Conservation (phyloP, 2,113 vertebrate species). For the Lipophrys pholis region DNA sequence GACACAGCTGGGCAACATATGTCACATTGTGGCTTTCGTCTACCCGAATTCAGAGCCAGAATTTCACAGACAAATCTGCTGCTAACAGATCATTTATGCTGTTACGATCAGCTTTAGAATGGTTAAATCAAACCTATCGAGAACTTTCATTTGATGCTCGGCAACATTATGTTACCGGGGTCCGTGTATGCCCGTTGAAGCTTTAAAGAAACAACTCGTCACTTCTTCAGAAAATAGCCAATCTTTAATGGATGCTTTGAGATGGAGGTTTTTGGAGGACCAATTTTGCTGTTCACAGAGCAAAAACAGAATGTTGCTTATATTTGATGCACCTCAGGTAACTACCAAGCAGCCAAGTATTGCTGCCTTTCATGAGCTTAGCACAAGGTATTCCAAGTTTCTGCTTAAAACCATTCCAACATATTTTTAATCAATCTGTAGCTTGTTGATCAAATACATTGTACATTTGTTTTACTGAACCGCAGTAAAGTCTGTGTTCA, state of each 20-base stretch:
- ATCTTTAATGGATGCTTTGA: constrained; percentile 33
- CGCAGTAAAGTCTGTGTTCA: too few species aligned
- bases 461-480: too few species aligned
- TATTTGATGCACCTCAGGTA: constrained; percentile 25
- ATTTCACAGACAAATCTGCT: constrained; percentile 2
- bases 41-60: background rate
- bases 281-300: constrained; percentile 25
- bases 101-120: background rate
- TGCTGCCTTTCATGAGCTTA: constrained; percentile 1
- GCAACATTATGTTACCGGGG: constrained; percentile 11
- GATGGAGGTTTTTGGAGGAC: constrained; percentile 28
- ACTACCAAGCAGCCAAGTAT: constrained; percentile 6
- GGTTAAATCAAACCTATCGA: background rate
- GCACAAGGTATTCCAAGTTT: constrained; percentile 11
- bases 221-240: constrained; percentile 38
- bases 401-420: background rate
- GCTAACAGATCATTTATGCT: background rate
- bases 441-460: background rate
- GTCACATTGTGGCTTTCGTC: background rate
- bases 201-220: constrained; percentile 20
- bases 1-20: background rate
- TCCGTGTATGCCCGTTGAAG: constrained; percentile 2
- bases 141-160: constrained; percentile 21
- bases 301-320: constrained; percentile 9
- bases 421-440: background rate